A percentile compares a stretch with the other conserved stretches of the same genome.
phyloP scores from a whole-genome alignment of 2,888 invertebrate genomes.

The Charanyca ferruginea region DNA sequence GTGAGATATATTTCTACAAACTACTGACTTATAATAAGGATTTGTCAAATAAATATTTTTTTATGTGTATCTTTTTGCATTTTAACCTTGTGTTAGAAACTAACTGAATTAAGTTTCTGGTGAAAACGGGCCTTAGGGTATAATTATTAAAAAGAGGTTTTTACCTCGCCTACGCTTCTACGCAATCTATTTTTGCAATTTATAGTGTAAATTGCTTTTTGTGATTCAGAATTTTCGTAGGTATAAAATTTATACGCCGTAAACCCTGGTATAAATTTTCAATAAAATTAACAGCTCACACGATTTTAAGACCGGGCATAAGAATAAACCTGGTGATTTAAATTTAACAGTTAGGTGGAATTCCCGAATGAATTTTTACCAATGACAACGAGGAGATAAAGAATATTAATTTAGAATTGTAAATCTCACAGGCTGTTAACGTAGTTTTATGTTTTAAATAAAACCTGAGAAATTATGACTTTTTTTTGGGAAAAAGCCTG shows the following conservation, averaged over 20 bases:
- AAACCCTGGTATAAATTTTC: background rate
- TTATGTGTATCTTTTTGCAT: too few relatives aligned
- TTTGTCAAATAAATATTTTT: too few relatives aligned
- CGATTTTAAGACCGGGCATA: background rate
- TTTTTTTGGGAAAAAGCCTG: too few relatives aligned
- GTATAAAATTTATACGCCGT: conserved; percentile 7
- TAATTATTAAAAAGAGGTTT: conserved; percentile 59
- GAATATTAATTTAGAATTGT: background rate
- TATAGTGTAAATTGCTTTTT: conserved; percentile 35
- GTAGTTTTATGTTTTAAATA: background rate
- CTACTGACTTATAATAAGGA: too few relatives aligned
- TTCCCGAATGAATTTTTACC: background rate
- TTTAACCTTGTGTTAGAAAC: too few relatives aligned
- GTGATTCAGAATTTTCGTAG: conserved; percentile 20
- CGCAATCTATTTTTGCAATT: conserved; percentile 40
- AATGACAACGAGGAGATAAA: background rate
- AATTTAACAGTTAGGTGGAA: background rate
- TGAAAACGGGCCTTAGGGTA: background rate
- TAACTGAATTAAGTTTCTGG: too few relatives aligned
- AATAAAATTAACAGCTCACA: conserved; percentile 17
- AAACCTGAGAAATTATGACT: background rate
- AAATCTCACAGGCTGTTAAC: too few relatives aligned
- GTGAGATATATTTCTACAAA: too few relatives aligned
- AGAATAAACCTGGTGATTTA: background rate
- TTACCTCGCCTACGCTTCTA: conserved; percentile 18